These are phyloP conservation scores for Drosophila yakuba DNA, from an alignment of 1,140 invertebrate species.

Conservation along the genomic window DNA sequence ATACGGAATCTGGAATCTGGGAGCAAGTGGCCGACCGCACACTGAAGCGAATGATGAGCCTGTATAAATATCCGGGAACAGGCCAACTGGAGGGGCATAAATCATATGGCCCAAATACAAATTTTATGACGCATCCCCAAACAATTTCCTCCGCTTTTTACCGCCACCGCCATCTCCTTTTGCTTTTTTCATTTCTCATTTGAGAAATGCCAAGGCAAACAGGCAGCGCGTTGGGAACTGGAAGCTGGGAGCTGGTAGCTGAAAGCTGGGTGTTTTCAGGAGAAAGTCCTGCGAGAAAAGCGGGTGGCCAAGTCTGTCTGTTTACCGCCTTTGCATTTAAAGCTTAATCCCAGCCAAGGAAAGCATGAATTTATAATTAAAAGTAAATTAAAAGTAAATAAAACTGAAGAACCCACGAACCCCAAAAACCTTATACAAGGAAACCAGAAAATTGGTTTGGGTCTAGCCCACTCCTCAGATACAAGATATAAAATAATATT, in stretches of 20 bases:
- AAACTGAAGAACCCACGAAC: slow-evolving; percentile 48
- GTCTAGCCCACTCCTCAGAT: not conserved
- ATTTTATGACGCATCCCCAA: slow-evolving; percentile 65
- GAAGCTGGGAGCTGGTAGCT: not conserved
- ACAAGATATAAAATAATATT: slow-evolving; percentile 31
- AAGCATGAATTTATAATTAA: slow-evolving; percentile 83
- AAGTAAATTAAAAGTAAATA: slow-evolving; percentile 83
- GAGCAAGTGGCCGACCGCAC: not conserved
- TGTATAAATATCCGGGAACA: slow-evolving; percentile 51
- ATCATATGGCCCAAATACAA: slow-evolving; percentile 71
- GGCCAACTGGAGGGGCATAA: slow-evolving; percentile 46
- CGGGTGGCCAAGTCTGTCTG: slow-evolving; percentile 24
- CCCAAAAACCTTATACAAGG: slow-evolving; percentile 27
- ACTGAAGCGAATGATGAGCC: slow-evolving; percentile 59
- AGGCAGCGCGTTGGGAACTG: slow-evolving; percentile 7
- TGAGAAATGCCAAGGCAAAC: slow-evolving; percentile 33
- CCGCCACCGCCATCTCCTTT: not conserved
- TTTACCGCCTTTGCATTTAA: slow-evolving; percentile 77
- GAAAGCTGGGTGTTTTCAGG: not conserved
- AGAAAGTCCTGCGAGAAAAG: slow-evolving; percentile 25
- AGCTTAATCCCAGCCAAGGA: slow-evolving; percentile 76
- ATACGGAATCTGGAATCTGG: not conserved
- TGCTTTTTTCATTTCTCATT: slow-evolving; percentile 17
- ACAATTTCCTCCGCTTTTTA: slow-evolving; percentile 27
- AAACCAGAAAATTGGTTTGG: not conserved